Evolutionary conservation across 2,797 vertebrate species (phyloP).

Genomic region (Sebastes oblongus): DNA sequence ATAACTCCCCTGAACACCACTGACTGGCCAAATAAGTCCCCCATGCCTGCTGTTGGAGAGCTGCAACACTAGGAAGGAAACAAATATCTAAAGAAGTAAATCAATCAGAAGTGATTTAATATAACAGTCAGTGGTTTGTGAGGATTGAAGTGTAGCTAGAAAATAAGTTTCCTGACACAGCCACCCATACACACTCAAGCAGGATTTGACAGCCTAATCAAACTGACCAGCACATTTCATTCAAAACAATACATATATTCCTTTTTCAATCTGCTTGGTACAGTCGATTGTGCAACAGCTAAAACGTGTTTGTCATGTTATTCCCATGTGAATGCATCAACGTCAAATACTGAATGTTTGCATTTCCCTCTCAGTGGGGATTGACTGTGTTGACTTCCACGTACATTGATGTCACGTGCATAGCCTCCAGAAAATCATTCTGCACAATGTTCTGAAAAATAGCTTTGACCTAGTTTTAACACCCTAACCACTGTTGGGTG

Average conservation of each 20-base stretch:
- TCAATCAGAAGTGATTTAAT: background rate
- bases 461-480: background rate
- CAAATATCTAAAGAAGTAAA: background rate
- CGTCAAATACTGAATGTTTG: background rate
- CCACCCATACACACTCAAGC: background rate
- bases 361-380: background rate
- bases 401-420: background rate
- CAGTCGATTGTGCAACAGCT: background rate
- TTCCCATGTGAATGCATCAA: background rate
- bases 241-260: background rate
- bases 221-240: background rate
- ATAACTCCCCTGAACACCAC: background rate
- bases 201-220: background rate
- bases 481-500: background rate
- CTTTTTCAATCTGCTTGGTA: background rate
- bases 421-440: background rate
- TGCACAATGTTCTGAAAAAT: background rate
- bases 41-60: background rate
- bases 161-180: background rate
- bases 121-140: background rate
- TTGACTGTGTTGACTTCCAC: background rate
- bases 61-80: background rate
- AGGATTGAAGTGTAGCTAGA: background rate
- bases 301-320: background rate
- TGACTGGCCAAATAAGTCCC: conserved; percentile 1